A percentile compares a stretch with the other conserved stretches of the same genome.
Evolutionary conservation across 2,888 invertebrate species (phyloP).

Genomic region (Taphrorychus bicolor): DNA sequence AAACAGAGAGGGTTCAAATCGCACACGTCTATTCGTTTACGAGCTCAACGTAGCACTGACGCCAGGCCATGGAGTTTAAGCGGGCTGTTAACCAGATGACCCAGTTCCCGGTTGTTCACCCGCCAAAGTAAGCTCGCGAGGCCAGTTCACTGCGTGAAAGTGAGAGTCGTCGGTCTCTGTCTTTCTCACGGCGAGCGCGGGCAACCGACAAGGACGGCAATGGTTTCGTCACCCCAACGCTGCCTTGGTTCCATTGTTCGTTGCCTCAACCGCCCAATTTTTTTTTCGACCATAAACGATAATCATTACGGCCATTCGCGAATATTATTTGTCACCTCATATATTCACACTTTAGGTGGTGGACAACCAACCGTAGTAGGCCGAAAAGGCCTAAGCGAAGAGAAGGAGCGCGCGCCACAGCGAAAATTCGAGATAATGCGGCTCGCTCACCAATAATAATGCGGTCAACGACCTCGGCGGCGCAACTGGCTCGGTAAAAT

Average conservation of each 20-base stretch:
- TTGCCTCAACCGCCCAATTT: slow-evolving; percentile 44
- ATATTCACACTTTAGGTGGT: not conserved
- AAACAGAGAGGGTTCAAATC: slow-evolving; percentile 11
- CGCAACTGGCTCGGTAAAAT: slow-evolving; percentile 43
- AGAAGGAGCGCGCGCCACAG: slow-evolving; percentile 11
- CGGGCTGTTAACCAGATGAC: slow-evolving; percentile 74
- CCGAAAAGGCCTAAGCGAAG: slow-evolving; percentile 17
- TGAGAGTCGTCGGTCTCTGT: slow-evolving; percentile 63
- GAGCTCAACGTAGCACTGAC: slow-evolving; percentile 68
- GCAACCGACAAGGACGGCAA: slow-evolving; percentile 42
- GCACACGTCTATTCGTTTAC: slow-evolving; percentile 37
- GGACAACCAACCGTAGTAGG: not conserved
- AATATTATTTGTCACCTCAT: not conserved
- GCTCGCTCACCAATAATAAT: slow-evolving; percentile 4
- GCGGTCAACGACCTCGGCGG: slow-evolving; percentile 41
- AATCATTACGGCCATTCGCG: not conserved
- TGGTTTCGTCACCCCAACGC: slow-evolving; percentile 49
- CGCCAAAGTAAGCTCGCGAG: slow-evolving; percentile 63
- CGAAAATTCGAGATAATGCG: slow-evolving; percentile 16
- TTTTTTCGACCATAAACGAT: slow-evolving; percentile 25
- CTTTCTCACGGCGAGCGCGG: slow-evolving; percentile 42
- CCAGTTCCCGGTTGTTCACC: slow-evolving; percentile 81
- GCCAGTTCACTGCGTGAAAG: slow-evolving; percentile 69
- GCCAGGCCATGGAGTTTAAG: slow-evolving; percentile 64
- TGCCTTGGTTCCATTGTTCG: slow-evolving; percentile 23